Evolutionary conservation across 2,113 vertebrate species (phyloP).

Genomic region (Melanocharis versteri): DNA sequence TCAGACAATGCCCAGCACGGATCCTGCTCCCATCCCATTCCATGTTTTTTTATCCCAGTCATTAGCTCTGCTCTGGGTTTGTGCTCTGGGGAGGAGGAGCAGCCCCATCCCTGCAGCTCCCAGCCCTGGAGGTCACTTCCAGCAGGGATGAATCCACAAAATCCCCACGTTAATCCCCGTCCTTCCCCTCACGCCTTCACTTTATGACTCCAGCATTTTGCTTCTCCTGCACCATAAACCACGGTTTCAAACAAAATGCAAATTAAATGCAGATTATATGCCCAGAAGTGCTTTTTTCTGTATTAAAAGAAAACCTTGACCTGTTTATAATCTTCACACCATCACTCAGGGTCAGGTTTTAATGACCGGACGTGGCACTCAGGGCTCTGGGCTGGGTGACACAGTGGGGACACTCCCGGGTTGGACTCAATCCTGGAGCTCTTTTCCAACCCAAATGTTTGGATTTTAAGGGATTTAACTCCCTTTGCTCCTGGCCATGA

Average conservation of each 20-base stretch:
- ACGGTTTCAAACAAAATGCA: not conserved
- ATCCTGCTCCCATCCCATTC: not conserved
- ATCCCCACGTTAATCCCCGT: accelerated
- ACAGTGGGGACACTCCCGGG: not conserved
- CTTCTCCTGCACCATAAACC: accelerated
- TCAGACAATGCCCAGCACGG: not conserved
- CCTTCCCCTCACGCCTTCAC: not conserved
- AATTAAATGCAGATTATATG: not conserved
- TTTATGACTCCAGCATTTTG: not conserved
- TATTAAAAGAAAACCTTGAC: not conserved
- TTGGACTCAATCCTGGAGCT: not conserved
- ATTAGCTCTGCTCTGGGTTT: not conserved
- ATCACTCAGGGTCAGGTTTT: not conserved
- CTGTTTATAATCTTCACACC: too few species aligned
- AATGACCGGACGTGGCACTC: not conserved
- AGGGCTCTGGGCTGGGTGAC: too few species aligned
- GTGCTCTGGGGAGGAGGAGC: not conserved
- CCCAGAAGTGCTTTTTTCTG: not conserved
- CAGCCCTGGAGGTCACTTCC: not conserved
- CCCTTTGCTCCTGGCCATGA: not conserved
- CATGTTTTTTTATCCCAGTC: not conserved
- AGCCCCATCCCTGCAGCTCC: not conserved
- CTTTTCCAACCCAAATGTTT: not conserved
- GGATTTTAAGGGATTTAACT: not conserved
- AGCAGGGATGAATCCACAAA: not conserved